A percentile compares a stretch with the other conserved stretches of the same genome.
Evolutionary conservation across 1,140 invertebrate species (phyloP).

Genomic region (Vollenhovia emeryi): DNA sequence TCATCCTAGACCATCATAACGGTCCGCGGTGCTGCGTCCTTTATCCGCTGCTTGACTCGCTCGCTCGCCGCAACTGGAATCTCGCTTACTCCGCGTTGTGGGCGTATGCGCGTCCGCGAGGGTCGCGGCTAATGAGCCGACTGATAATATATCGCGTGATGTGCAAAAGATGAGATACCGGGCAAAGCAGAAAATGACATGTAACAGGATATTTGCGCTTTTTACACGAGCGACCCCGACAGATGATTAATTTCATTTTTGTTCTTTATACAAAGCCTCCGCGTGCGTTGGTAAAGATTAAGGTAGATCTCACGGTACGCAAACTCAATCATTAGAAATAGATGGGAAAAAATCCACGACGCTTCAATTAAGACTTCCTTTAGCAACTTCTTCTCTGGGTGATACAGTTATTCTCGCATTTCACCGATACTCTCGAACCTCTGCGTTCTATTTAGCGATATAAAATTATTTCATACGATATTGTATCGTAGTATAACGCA

Average conservation of each 20-base stretch:
- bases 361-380: not conserved
- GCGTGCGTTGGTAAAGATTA: not conserved
- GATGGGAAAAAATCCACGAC: not conserved
- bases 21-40: slow-evolving; percentile 56
- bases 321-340: not conserved
- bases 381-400: not conserved
- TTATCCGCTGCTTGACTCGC: slow-evolving; percentile 10
- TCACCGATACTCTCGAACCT: not conserved
- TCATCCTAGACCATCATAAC: slow-evolving; percentile 63
- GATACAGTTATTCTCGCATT: not conserved
- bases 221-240: not conserved
- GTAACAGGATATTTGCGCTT: not conserved
- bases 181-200: slow-evolving; percentile 1
- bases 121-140: slow-evolving; percentile 30
- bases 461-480: not conserved
- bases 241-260: not conserved
- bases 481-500: not conserved
- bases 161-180: not conserved
- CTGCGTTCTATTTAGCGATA: not conserved
- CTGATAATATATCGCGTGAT: slow-evolving; percentile 26
- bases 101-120: slow-evolving; percentile 22
- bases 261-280: not conserved
- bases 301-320: not conserved
- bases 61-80: slow-evolving; percentile 50
- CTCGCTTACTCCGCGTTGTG: slow-evolving; percentile 47